Conservation (phyloP, 2,113 vertebrate species). For the Plestiodon gilberti region DNA sequence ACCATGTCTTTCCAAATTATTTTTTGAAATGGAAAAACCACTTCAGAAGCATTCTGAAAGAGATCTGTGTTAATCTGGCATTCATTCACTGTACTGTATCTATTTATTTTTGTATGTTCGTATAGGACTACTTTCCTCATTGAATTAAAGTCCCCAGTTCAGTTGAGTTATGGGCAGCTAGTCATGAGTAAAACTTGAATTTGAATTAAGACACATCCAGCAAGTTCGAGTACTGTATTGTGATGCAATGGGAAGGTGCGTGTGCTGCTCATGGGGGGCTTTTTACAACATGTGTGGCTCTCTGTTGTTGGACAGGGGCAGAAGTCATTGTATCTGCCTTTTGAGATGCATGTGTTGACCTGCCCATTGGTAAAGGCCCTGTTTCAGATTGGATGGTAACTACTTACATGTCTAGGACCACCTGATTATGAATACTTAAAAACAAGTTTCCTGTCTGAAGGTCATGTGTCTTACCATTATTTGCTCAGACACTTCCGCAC, state of each 20-base stretch:
- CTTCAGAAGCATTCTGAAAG: neutral
- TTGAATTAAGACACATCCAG: no score
- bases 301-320: neutral
- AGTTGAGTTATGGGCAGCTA: neutral
- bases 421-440: neutral
- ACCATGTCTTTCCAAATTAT: accelerated
- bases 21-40: neutral
- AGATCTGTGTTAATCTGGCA: neutral
- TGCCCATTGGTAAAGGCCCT: neutral
- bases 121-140: neutral
- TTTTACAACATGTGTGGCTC: no score
- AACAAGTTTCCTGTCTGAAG: neutral
- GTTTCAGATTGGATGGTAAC: neutral
- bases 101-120: neutral
- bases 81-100: neutral
- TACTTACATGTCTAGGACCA: no score
- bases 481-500: neutral
- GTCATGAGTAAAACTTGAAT: neutral
- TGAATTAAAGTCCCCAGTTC: neutral
- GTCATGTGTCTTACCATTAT: neutral
- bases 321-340: neutral
- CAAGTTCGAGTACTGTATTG: neutral
- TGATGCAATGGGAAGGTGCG: neutral
- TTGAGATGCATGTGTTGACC: neutral
- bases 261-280: no score